Base-by-base conservation (phyloP, 1,140 invertebrate species). In the Sitodiplosis mosellana region DNA sequence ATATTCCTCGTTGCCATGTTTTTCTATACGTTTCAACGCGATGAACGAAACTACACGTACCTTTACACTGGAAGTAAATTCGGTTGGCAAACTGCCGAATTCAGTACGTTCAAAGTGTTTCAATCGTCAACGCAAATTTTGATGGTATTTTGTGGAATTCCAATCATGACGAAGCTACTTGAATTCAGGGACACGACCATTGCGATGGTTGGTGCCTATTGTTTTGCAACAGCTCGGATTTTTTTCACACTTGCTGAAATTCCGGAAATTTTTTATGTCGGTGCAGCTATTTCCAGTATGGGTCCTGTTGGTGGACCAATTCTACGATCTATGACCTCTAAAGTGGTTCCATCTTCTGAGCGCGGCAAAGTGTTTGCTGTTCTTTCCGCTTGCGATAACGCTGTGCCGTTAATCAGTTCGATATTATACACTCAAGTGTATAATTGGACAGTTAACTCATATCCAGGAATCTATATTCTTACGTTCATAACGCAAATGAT, bases 1-100 rank as follows among this genome's bases (percentile, higher is more conserved):
- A 64, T 82, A 7, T 54, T 83, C 1, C 65, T 85, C 2, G 51
- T 78, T 8, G 71, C 75, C 5, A 83, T 84, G 80, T 72, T 71
- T 1, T 64, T 83, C 11, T 86, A 85, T 54, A 80, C 80, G 38
- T 84, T 85, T 52, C 82, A 85, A 63, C 71, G 82, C 57, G 81
- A 85, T 55, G 83, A 86, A 55, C 77, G 73, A 47, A 69, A 66
- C 6, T 77, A 78, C 56, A 69, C 74, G 42, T 83, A 75, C 53
- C 54, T 83, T 14, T 85, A 83, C 47, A 78, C 78, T 0, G 66
- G 72, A 36, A 59, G 71, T 19, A 70, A 76, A 20, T 83, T 84
- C 54, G 59, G 75, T 27, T 86, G 82, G 82, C 64, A 70, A 38
- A 67, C 76, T 0, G 56, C 59, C 1, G 62, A 68, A 5, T 82